Percentiles rank a stretch among this genome's conserved stretches.
Conservation (phyloP, 1,140 invertebrate species). For the Drosophila yakuba region DNA sequence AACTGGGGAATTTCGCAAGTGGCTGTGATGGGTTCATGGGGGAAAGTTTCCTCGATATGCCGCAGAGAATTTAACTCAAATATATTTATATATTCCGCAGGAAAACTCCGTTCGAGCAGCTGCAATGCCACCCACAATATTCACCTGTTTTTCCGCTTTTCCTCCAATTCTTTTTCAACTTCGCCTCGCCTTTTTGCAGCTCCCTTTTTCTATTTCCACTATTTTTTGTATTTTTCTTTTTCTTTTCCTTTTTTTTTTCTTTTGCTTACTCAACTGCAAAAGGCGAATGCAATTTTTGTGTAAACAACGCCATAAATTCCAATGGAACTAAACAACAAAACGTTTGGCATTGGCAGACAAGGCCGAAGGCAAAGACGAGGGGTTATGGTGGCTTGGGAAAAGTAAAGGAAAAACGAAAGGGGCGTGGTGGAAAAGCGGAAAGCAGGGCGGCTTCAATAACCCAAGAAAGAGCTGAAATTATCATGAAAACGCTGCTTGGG, state of each 20-base stretch:
- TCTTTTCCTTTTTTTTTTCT: not conserved
- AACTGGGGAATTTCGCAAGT: constrained; percentile 3
- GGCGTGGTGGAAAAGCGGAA: not conserved
- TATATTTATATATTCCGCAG: constrained; percentile 26
- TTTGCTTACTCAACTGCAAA: constrained; percentile 79
- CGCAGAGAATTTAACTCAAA: constrained; percentile 7
- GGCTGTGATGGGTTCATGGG: not conserved
- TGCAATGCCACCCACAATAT: constrained; percentile 1
- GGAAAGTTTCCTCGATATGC: constrained; percentile 1
- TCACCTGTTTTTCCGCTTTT: constrained; percentile 26
- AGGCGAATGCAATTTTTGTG: constrained; percentile 81
- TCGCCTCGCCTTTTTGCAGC: constrained; percentile 4
- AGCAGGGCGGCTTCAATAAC: constrained; percentile 20
- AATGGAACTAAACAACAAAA: constrained; percentile 80
- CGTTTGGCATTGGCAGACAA: constrained; percentile 64
- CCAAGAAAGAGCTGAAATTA: constrained; percentile 41
- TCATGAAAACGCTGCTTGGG: constrained; percentile 47
- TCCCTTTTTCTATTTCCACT: constrained; percentile 2
- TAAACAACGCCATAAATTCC: constrained; percentile 82
- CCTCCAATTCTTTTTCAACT: constrained; percentile 14
- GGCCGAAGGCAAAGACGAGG: constrained; percentile 43
- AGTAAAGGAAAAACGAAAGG: not conserved
- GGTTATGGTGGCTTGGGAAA: too few species aligned
- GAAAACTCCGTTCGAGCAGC: constrained; percentile 26
- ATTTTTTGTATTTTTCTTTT: too few species aligned